These are phyloP conservation scores for Cheilosia vulpina DNA, from an alignment of 2,888 invertebrate species.

Conservation along the genomic window DNA sequence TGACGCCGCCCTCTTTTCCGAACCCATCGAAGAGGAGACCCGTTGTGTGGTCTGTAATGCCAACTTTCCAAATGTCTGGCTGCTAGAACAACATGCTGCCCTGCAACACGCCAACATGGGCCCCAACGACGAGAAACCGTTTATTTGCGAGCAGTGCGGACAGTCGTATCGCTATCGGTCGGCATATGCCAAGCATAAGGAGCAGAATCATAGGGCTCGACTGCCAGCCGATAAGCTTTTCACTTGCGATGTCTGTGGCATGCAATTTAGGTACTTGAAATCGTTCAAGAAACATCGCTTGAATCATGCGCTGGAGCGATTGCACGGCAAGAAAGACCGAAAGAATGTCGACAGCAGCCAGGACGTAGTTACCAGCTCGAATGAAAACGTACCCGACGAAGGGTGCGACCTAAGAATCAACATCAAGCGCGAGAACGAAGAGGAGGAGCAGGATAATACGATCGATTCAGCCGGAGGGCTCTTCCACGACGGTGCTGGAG, in stretches of 20 bases:
- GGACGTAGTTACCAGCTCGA: conserved; percentile 90
- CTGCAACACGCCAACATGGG: conserved; percentile 90
- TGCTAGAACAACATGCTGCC: conserved; percentile 93
- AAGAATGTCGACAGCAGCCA: conserved; percentile 80
- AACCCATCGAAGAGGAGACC: conserved; percentile 84
- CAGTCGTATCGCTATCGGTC: conserved; percentile 95
- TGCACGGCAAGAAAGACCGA: conserved; percentile 88
- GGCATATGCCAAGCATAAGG: conserved; percentile 92
- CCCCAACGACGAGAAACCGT: conserved; percentile 92
- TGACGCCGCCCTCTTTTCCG: conserved; percentile 81
- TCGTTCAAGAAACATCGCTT: conserved; percentile 95
- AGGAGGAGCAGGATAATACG: conserved; percentile 89
- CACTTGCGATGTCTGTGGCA: conserved; percentile 95
- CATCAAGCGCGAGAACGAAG: conserved; percentile 83
- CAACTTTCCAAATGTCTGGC: conserved; percentile 94
- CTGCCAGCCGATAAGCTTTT: conserved; percentile 95
- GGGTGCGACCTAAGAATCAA: conserved; percentile 86
- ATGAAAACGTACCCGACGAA: conserved; percentile 86
- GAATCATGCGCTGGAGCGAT: conserved; percentile 92
- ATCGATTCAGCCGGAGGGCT: conserved; percentile 87
- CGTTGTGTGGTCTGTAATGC: conserved; percentile 93
- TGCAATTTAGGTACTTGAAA: conserved; percentile 95
- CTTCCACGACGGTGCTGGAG: conserved; percentile 80
- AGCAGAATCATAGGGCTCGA: conserved; percentile 94
- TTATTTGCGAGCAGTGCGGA: conserved; percentile 95